Percentiles rank a stretch among this genome's conserved stretches.
These are phyloP conservation scores for Ptyas mucosa DNA, from an alignment of 2,113 vertebrate genomes.

Conservation along the genomic window DNA sequence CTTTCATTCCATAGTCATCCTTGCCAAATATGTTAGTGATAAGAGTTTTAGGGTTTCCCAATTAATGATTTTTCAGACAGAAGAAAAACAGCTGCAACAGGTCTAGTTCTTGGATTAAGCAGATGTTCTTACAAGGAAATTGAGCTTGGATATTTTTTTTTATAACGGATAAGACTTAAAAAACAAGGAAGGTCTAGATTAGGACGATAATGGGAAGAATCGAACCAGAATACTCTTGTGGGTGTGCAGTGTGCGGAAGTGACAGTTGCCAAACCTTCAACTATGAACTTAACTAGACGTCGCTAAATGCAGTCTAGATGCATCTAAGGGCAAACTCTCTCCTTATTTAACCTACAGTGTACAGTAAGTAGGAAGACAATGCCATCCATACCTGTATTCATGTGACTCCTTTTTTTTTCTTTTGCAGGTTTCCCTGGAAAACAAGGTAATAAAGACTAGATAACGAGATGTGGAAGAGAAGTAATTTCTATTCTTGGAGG, in stretches of 20 bases:
- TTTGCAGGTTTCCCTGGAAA: constrained; percentile 83
- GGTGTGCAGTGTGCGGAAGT: neutral
- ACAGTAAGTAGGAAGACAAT: neutral
- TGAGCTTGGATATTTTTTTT: neutral
- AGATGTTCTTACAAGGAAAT: neutral
- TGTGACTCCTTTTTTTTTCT: constrained; percentile 33
- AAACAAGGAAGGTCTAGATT: neutral
- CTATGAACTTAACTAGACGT: neutral
- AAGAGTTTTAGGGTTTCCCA: neutral
- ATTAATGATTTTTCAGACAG: neutral
- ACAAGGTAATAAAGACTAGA: constrained; percentile 69
- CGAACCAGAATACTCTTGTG: neutral
- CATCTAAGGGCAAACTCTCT: neutral
- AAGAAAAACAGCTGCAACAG: neutral
- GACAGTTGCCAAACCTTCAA: neutral
- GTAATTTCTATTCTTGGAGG: neutral
- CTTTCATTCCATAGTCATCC: neutral
- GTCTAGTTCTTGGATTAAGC: neutral
- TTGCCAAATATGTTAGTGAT: neutral
- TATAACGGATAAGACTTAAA: neutral
- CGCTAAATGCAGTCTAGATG: neutral
- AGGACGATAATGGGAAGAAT: neutral
- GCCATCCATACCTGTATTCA: neutral
- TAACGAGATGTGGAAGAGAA: neutral
- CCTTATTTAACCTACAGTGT: neutral